Percentiles rank a stretch among this genome's conserved stretches.
Evolutionary conservation across 2,888 invertebrate species (phyloP).

Genomic region (Lasioglossum lativentre): DNA sequence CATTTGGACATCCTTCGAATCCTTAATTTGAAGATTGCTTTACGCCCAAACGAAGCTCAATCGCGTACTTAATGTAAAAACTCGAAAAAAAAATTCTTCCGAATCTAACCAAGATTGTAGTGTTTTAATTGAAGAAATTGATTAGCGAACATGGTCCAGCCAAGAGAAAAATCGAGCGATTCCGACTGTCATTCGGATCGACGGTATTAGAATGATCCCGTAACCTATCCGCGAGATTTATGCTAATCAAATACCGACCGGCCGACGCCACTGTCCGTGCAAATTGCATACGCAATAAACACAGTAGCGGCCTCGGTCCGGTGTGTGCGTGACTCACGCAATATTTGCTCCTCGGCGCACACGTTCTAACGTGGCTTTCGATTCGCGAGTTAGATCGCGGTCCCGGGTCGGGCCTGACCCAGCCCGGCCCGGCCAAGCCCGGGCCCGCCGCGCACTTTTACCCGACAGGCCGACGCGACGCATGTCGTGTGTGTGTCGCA

Average conservation of each 20-base stretch:
- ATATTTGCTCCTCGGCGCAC: constrained; percentile 13
- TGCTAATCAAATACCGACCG: not conserved
- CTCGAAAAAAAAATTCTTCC: too few species aligned
- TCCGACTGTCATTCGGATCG: not conserved
- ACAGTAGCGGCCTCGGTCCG: not conserved
- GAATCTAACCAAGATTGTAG: not conserved
- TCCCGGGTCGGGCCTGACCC: not conserved
- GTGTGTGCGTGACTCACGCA: constrained; percentile 3
- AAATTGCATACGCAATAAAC: not conserved
- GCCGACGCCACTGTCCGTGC: not conserved
- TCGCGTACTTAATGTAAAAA: too few species aligned
- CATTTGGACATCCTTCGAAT: not conserved
- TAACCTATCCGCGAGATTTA: not conserved
- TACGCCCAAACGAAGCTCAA: too few species aligned
- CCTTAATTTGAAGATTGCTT: too few species aligned
- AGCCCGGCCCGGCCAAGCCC: not conserved
- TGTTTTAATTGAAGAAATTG: not conserved
- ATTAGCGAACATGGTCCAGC: not conserved
- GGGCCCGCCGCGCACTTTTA: constrained; percentile 22
- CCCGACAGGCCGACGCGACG: not conserved
- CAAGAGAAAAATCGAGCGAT: not conserved
- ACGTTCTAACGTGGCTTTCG: constrained; percentile 12
- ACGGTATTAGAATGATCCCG: not conserved
- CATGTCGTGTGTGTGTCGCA: constrained; percentile 34
- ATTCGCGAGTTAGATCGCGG: not conserved